Evolutionary conservation across 2,888 invertebrate genomes (phyloP).

Genomic region (Nomada goodeniana): DNA sequence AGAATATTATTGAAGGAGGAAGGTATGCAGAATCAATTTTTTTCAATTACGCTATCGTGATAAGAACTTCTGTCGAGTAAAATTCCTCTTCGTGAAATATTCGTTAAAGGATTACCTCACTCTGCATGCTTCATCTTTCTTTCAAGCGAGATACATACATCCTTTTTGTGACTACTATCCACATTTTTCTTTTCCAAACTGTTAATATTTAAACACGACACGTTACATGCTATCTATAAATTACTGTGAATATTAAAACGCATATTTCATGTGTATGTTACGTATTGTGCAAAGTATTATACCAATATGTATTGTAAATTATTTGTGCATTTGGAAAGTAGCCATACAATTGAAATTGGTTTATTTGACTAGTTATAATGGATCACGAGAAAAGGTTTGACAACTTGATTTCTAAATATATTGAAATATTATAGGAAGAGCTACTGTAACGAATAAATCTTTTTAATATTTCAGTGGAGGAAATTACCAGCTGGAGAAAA

Average conservation of each 20-base stretch:
- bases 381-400: constrained; percentile 29
- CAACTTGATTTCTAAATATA: constrained; percentile 19
- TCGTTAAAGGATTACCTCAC: constrained; percentile 26
- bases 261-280: neutral
- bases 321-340: constrained; percentile 41
- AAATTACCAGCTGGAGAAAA: constrained; percentile 94
- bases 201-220: constrained; percentile 18
- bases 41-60: constrained; percentile 9
- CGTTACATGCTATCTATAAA: constrained; percentile 12
- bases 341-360: constrained; percentile 33
- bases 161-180: constrained; percentile 43
- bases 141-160: constrained; percentile 56
- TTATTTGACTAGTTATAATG: constrained; percentile 25
- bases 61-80: too few species aligned
- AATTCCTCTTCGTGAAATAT: neutral
- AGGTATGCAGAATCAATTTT: constrained; percentile 58
- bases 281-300: neutral
- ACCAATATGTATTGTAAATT: constrained; percentile 12
- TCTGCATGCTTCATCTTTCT: constrained; percentile 66
- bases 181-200: constrained; percentile 3
- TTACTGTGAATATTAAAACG: constrained; percentile 18
- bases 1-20: constrained; percentile 59
- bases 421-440: neutral
- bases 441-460: constrained; percentile 26
- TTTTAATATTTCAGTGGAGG: constrained; percentile 91